These are phyloP conservation scores for Harpegnathos saltator DNA, from an alignment of 1,140 invertebrate species.

Conservation along the genomic window DNA sequence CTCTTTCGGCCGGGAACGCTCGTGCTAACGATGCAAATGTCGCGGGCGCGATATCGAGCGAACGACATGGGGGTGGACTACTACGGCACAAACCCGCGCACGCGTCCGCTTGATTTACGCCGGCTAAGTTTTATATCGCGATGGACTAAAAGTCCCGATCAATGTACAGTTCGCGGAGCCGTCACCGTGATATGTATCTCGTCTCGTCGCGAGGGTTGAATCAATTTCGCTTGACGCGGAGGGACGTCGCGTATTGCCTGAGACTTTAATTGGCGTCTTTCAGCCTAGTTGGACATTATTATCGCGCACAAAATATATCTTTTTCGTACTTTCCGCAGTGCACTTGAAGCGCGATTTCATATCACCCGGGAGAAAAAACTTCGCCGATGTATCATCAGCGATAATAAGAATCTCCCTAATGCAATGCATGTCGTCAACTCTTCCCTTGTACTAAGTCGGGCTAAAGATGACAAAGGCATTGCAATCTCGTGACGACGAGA, in stretches of 20 bases:
- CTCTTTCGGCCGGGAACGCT: conserved; percentile 3
- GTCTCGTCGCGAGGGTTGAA: conserved; percentile 28
- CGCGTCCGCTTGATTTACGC: conserved; percentile 50
- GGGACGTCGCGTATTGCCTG: conserved; percentile 1
- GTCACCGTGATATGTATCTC: conserved; percentile 34
- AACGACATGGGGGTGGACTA: background rate
- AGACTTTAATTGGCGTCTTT: conserved; percentile 3
- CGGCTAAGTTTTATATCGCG: conserved; percentile 52
- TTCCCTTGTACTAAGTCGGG: conserved; percentile 25
- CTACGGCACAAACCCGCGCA: too few species aligned
- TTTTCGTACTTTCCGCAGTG: too few species aligned
- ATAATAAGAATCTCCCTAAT: conserved; percentile 41
- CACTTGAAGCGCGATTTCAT: background rate
- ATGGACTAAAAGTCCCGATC: conserved; percentile 54
- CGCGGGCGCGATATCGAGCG: conserved; percentile 49
- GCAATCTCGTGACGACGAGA: conserved; percentile 11
- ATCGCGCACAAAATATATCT: too few species aligned
- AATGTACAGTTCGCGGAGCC: conserved; percentile 45
- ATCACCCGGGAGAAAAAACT: conserved; percentile 1
- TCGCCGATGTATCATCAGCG: background rate
- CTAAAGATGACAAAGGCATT: conserved; percentile 15
- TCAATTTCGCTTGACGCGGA: conserved; percentile 31
- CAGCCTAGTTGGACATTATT: too few species aligned
- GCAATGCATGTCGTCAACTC: conserved; percentile 35
- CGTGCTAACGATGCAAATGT: conserved; percentile 60